Evolutionary conservation across 2,888 invertebrate species (phyloP).

Genomic region (Chromoteleia sp.): DNA sequence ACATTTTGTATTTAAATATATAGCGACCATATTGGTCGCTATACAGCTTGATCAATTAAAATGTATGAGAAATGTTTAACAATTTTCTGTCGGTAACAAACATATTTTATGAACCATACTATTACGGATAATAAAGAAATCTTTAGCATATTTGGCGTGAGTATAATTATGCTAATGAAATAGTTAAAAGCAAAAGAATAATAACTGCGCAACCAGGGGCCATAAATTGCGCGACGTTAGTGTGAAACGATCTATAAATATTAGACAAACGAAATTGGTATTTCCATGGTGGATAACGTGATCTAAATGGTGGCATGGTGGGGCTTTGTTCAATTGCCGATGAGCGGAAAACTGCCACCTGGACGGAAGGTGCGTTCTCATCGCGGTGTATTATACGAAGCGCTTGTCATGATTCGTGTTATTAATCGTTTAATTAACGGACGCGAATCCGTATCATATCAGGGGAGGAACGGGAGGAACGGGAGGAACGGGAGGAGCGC

Average conservation of each 20-base stretch:
- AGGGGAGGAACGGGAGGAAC: no score
- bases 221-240: conserved; percentile 49
- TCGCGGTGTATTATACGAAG: conserved; percentile 66
- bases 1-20: no score
- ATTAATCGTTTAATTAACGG: conserved; percentile 72
- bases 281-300: conserved; percentile 51
- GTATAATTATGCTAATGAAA: conserved; percentile 3
- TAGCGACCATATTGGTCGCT: no score
- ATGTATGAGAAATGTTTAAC: no score
- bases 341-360: conserved; percentile 71
- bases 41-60: no score
- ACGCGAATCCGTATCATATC: conserved; percentile 47
- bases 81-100: no score
- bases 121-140: no score
- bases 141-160: no score
- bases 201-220: conserved; percentile 2
- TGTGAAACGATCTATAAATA: conserved; percentile 62
- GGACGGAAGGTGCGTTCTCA: conserved; percentile 68
- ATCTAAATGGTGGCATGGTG: conserved; percentile 64
- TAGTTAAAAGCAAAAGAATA: conserved; percentile 27
- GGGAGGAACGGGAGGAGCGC: conserved; percentile 31
- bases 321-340: conserved; percentile 68
- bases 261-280: conserved; percentile 56
- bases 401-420: conserved; percentile 71
- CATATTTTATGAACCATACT: no score